Percentiles rank a stretch among this genome's conserved stretches.
These are phyloP conservation scores for Amblyjoppa proteus DNA, from an alignment of 2,888 invertebrate genomes.

Conservation along the genomic window DNA sequence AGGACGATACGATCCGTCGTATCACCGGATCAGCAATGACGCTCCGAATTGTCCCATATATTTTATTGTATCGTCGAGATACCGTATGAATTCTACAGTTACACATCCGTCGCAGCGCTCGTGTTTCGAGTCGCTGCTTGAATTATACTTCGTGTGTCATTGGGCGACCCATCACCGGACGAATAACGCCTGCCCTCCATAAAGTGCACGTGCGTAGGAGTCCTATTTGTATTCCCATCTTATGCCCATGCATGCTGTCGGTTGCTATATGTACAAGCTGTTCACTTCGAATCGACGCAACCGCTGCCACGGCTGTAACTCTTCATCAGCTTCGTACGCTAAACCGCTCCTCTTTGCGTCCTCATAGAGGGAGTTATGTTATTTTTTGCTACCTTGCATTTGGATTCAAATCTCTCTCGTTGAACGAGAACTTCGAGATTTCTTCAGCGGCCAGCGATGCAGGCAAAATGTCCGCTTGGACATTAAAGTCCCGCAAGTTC, in stretches of 20 bases:
- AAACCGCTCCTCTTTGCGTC: neutral
- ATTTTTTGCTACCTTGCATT: neutral
- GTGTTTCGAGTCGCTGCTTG: neutral
- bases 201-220: constrained; percentile 30
- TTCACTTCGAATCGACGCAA: constrained; percentile 17
- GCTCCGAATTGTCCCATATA: no score
- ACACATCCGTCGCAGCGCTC: neutral
- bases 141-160: neutral
- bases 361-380: no score
- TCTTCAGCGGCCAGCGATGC: no score
- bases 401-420: neutral
- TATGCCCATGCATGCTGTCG: constrained; percentile 2
- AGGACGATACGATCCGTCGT: no score
- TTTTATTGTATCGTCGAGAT: no score
- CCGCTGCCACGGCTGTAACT: constrained; percentile 8
- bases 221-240: constrained; percentile 25
- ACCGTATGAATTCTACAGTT: neutral
- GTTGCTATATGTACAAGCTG: neutral
- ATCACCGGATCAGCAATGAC: no score
- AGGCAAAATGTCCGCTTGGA: no score
- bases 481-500: no score
- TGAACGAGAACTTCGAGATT: neutral
- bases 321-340: neutral
- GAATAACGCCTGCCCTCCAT: neutral
- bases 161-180: neutral